Evolutionary conservation across 2,113 vertebrate genomes (phyloP).

Genomic region (Delphinapterus leucas): DNA sequence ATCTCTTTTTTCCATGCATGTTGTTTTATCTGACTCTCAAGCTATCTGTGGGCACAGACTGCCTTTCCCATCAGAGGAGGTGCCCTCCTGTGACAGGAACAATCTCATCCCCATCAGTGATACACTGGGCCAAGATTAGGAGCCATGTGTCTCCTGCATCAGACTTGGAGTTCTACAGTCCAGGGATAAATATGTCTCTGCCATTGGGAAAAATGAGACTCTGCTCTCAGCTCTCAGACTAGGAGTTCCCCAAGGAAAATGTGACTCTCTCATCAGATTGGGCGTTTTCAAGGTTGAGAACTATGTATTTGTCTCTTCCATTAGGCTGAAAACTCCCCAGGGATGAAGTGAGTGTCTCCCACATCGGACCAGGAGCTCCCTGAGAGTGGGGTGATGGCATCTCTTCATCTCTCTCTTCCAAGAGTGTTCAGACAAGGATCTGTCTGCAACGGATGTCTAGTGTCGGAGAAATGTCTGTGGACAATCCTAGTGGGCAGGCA

Average conservation of each 20-base stretch:
- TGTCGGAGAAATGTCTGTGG: background rate
- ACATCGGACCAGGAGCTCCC: background rate
- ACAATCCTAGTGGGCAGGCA: too few relatives aligned
- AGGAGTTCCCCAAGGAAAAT: background rate
- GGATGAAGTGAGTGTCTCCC: background rate
- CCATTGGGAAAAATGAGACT: background rate
- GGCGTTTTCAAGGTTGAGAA: background rate
- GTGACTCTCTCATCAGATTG: background rate
- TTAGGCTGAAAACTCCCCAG: background rate
- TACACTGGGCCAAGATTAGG: background rate
- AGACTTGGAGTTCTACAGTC: background rate
- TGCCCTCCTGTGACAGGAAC: background rate
- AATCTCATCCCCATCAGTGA: background rate
- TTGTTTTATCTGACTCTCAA: constrained; percentile 34
- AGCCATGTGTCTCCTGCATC: background rate
- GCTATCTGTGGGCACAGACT: background rate
- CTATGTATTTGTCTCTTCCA: background rate
- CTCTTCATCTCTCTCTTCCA: background rate
- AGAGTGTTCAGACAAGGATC: background rate
- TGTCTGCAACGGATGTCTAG: background rate
- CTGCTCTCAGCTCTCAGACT: background rate
- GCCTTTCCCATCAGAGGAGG: background rate
- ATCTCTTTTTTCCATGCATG: background rate
- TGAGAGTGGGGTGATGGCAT: background rate
- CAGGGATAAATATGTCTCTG: background rate